Percentiles rank a stretch among this genome's conserved stretches.
Evolutionary conservation across 2,113 vertebrate species (phyloP).

Genomic region (Engystomops pustulosus): DNA sequence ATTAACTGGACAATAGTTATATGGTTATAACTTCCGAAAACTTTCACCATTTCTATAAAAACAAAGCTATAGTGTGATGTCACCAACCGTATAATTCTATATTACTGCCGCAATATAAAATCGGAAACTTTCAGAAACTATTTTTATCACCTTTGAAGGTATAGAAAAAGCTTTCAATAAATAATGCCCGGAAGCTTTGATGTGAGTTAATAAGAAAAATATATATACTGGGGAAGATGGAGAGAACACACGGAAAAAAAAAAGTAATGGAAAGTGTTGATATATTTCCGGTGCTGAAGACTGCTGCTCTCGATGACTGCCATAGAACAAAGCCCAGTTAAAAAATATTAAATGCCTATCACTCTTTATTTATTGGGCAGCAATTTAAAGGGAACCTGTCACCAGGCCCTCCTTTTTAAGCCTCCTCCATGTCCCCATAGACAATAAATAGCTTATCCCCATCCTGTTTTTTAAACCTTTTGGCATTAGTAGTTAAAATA

Average conservation of each 20-base stretch:
- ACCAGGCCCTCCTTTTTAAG: too few species aligned
- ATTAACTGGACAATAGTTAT: not conserved
- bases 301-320: not conserved
- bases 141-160: constrained; percentile 24
- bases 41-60: not conserved
- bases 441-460: too few species aligned
- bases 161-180: constrained; percentile 37
- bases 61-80: not conserved
- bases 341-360: not conserved
- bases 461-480: too few species aligned
- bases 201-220: constrained; percentile 43
- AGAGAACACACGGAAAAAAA: not conserved
- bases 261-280: constrained; percentile 23
- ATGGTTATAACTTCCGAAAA: not conserved
- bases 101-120: constrained; percentile 24
- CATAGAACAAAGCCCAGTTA: not conserved
- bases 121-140: constrained; percentile 16
- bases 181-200: constrained; percentile 51
- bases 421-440: too few species aligned
- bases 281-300: not conserved
- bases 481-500: too few species aligned
- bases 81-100: constrained; percentile 27
- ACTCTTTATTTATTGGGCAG: not conserved
- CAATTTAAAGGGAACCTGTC: too few species aligned
- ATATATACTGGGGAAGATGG: not conserved